Evolutionary conservation across 2,797 vertebrate species (phyloP), one percentile per base, ranked within the genome.

Genomic region (Pitangus sulphuratus): DNA sequence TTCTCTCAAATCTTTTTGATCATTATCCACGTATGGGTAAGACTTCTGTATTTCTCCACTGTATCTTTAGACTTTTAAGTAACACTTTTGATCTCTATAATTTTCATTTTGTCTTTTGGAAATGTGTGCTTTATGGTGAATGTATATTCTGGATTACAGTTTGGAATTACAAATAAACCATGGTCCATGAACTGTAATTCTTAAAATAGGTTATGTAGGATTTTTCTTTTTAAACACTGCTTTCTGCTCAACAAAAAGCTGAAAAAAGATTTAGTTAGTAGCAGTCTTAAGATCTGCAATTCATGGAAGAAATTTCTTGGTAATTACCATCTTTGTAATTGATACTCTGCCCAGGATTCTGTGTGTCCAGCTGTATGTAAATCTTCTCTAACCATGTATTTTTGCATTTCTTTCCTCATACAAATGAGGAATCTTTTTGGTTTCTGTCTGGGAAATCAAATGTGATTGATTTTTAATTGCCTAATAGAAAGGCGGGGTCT

Each of bases 351-450:
- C 69, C 8, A 5, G 45, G 65, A 80, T 66, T 93, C 85, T 87
- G 0, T 47, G 45, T 69, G 50, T 76, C 89, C 96, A 95, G 92
- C 91, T 95, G 93, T 95, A 97, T 95, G 93, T 81, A 97, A 96
- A 96, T 95, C 54, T 71, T 80, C 26, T 78, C 69, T 72, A 62
- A 70, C 48, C 58, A 51, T 26, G 7, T 60, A n/a, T 74, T 93
- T 95, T 81, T 93, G 61, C 87, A 62, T 93, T 91, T 93, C 79
- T 84, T 93, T 92, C 79, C 24, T 88, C 54, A 69, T 96, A 79
- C 62, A 95, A 94, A 90, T 95, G 65, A 90, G 47, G 56, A 81
- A 42, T 87, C 42, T 76, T 72, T 58, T 66, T 74, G 62, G 33
- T 92, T 95, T 82, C 76, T 92, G 0, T 95, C 7, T 68, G n/a